A percentile compares a stretch with the other conserved stretches of the same genome.
phyloP scores from a whole-genome alignment of 2,888 invertebrate genomes.

The Poecilus cupreus region DNA sequence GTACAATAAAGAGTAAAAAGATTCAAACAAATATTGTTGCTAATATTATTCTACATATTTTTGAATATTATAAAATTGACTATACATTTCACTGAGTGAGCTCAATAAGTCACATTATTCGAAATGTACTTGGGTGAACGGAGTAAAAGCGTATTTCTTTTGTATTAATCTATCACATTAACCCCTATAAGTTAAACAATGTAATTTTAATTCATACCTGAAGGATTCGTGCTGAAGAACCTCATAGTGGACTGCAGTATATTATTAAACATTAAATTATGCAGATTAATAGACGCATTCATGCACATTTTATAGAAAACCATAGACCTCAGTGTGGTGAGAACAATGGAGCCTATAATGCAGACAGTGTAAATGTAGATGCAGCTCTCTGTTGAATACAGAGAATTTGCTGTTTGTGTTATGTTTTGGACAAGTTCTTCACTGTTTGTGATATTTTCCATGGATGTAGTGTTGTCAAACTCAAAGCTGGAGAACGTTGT shows the following conservation, averaged over 20 bases:
- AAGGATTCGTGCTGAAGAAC: constrained; percentile 90
- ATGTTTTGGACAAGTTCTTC: constrained; percentile 32
- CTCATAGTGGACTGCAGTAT: constrained; percentile 85
- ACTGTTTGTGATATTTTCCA: neutral
- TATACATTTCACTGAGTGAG: no score
- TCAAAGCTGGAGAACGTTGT: neutral
- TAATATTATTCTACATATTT: no score
- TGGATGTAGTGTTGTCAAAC: neutral
- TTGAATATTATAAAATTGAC: no score
- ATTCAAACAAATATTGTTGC: no score
- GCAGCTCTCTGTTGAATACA: constrained; percentile 63
- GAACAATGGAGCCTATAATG: constrained; percentile 76
- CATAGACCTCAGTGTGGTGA: constrained; percentile 80
- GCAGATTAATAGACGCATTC: constrained; percentile 83
- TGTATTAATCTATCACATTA: neutral
- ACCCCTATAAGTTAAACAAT: constrained; percentile 11
- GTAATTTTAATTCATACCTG: constrained; percentile 74
- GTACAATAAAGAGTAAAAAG: no score
- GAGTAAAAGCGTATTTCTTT: no score
- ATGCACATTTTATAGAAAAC: constrained; percentile 85
- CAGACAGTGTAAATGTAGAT: constrained; percentile 78
- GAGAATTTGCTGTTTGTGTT: neutral
- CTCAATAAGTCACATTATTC: no score
- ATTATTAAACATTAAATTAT: constrained; percentile 85
- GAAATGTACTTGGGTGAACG: no score